A percentile compares a stretch with the other conserved stretches of the same genome.
Evolutionary conservation across 2,888 invertebrate genomes (phyloP).

Genomic region (Thereva nobilitata): DNA sequence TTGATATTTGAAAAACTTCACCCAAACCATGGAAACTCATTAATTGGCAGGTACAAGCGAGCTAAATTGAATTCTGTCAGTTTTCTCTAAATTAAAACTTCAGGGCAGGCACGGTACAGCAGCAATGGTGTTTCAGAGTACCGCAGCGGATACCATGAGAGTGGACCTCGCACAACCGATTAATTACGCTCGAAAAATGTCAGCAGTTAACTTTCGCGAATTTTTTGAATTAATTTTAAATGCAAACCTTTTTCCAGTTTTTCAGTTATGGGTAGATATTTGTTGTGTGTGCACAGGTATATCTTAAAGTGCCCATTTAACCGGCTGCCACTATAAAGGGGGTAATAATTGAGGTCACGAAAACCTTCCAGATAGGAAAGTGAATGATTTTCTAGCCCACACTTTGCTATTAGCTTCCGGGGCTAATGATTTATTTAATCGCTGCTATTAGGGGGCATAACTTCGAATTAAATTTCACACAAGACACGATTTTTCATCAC

Average conservation of each 20-base stretch:
- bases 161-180: slow-evolving; percentile 19
- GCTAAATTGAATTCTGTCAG: slow-evolving; percentile 35
- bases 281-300: slow-evolving; percentile 10
- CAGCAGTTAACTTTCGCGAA: slow-evolving; percentile 20
- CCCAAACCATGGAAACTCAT: slow-evolving; percentile 16
- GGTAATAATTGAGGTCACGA: slow-evolving; percentile 39
- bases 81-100: slow-evolving; percentile 32
- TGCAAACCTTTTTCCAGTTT: slow-evolving; percentile 22
- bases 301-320: too few relatives aligned
- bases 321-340: slow-evolving; percentile 13
- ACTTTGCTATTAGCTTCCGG: slow-evolving; percentile 28
- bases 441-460: slow-evolving; percentile 11
- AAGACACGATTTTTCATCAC: slow-evolving; percentile 34
- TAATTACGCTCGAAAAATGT: slow-evolving; percentile 21
- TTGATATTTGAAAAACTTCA: slow-evolving; percentile 29
- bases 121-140: too few relatives aligned
- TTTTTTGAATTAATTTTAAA: slow-evolving; percentile 14
- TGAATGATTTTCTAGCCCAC: slow-evolving; percentile 33
- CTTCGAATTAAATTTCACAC: slow-evolving; percentile 40
- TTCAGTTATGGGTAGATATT: slow-evolving; percentile 24
- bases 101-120: slow-evolving; percentile 20
- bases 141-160: neutral
- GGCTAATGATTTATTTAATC: slow-evolving; percentile 14
- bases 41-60: slow-evolving; percentile 33
- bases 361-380: slow-evolving; percentile 41